Conservation (phyloP, 2,797 vertebrate genomes). For the Gymnoscopelus microlampas region DNA sequence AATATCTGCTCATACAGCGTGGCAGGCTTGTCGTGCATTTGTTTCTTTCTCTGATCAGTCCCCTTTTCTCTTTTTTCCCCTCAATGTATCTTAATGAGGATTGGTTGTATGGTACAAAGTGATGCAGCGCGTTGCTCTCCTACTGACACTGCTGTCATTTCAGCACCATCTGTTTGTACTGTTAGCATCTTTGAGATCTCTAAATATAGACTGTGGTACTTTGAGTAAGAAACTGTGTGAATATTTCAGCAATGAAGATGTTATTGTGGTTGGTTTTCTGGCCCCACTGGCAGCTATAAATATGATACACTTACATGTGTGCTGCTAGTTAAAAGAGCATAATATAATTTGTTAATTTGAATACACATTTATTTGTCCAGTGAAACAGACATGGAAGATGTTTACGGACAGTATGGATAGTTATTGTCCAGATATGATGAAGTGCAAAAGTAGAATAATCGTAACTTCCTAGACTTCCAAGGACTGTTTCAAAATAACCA, state of each 20-base stretch:
- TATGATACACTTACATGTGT: not conserved
- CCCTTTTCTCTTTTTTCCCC: slow-evolving; percentile 25
- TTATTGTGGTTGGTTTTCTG: not conserved
- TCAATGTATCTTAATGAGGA: slow-evolving; percentile 34
- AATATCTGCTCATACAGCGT: slow-evolving; percentile 14
- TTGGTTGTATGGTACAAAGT: slow-evolving; percentile 33
- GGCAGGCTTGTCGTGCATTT: slow-evolving; percentile 1
- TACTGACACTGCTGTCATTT: slow-evolving; percentile 42
- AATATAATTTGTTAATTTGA: too few relatives aligned
- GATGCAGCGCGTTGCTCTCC: slow-evolving; percentile 11
- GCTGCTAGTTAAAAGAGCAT: not conserved
- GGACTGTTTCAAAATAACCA: too few relatives aligned
- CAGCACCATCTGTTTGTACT: slow-evolving; percentile 39
- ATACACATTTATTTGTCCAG: too few relatives aligned
- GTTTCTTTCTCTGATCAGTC: slow-evolving; percentile 7
- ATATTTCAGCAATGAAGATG: slow-evolving; percentile 9
- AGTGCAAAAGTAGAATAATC: too few relatives aligned
- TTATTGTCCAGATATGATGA: too few relatives aligned
- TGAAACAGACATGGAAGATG: too few relatives aligned
- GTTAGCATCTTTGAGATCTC: slow-evolving; percentile 14
- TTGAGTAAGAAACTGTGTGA: slow-evolving; percentile 19
- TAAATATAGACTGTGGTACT: slow-evolving; percentile 36
- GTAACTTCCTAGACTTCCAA: too few relatives aligned
- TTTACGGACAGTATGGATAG: too few relatives aligned
- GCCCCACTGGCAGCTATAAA: not conserved